Evolutionary conservation across 2,888 invertebrate genomes (phyloP), one percentile per base, ranked within the genome.

Genomic region (Eristalis arbustorum): DNA sequence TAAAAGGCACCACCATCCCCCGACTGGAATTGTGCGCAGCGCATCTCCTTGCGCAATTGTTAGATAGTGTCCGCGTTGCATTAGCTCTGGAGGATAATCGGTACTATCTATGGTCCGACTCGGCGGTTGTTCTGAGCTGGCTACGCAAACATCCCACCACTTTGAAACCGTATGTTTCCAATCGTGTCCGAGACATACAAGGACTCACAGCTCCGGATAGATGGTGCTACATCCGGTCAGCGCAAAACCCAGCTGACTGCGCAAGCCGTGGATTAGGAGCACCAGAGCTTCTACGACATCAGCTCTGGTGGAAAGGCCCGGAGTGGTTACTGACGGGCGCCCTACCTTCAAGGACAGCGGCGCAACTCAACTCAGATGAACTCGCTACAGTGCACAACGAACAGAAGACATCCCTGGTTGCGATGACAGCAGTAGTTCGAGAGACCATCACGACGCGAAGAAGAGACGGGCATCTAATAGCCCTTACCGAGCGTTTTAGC

Each of bases 151-250:
- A 37, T 23, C 73, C 31, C 23, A 25, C 40, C 8, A 23, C 40
- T 3, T 59, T 76, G n/a, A 76, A 67, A 49, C 67, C 59, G 18
- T 76, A 76, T 40, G 66, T 72, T 13, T 49, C 77, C 10, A 66
- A 66, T 31, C 77, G 69, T 28, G 63, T 68, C 14, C 59, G 63
- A 13, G 34, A 57, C 11, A 57, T 78, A 10, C 71, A 71, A 57
- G 64, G 63, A 25, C 69, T 78, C 4, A 78, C 71, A 0, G 57
- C 78, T 22, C 49, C 67, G 14, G 64, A 67, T 0, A 14, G 61
- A 28, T 89, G 89, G 89, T 72, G 73, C 5, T 89, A 89, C 76
- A 81, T 90, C 1, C 64, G 75, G 8, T 80, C 88, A 8, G 67
- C 18, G 1, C 57, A 66, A 18, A 74, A 74, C 62, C 56, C 28